Evolutionary conservation across 2,888 invertebrate genomes (phyloP).

Genomic region (Harpagoxenus sublaevis): DNA sequence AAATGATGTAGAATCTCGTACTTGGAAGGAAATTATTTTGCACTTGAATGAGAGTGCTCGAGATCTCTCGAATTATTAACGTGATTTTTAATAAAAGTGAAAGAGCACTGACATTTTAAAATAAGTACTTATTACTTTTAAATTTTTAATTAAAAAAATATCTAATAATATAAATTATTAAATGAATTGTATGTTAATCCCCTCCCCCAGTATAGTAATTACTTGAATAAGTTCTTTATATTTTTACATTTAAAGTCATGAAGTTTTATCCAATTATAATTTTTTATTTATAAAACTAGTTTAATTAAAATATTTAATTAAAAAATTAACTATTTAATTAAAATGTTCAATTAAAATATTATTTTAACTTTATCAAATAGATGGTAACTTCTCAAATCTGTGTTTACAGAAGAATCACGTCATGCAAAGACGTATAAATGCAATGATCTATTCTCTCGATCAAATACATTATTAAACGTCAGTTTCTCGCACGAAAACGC

Average conservation of each 20-base stretch:
- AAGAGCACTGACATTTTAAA: not conserved
- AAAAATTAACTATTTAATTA: not conserved
- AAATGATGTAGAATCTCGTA: slow-evolving; percentile 12
- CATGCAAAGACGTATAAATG: not conserved
- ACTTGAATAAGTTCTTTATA: not conserved
- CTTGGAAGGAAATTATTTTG: not conserved
- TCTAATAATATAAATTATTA: not conserved
- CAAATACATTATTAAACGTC: not conserved
- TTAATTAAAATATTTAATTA: slow-evolving; percentile 7
- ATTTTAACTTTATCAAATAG: not conserved
- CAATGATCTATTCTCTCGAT: not conserved
- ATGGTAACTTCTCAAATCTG: not conserved
- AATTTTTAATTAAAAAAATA: not conserved
- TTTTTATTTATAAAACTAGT: not conserved
- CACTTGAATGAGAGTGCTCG: not conserved
- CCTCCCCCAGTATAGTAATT: not conserved
- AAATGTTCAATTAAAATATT: not conserved
- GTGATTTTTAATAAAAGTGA: not conserved
- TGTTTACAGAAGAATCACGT: not conserved
- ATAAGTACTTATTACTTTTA: not conserved
- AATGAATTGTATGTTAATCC: not conserved
- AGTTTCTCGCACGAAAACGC: not conserved
- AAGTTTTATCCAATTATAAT: not conserved
- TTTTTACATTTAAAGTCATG: not conserved
- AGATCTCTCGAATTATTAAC: not conserved